A percentile compares a stretch with the other conserved stretches of the same genome.
phyloP scores from a whole-genome alignment of 2,113 vertebrate genomes.

The Saiga tatarica region DNA sequence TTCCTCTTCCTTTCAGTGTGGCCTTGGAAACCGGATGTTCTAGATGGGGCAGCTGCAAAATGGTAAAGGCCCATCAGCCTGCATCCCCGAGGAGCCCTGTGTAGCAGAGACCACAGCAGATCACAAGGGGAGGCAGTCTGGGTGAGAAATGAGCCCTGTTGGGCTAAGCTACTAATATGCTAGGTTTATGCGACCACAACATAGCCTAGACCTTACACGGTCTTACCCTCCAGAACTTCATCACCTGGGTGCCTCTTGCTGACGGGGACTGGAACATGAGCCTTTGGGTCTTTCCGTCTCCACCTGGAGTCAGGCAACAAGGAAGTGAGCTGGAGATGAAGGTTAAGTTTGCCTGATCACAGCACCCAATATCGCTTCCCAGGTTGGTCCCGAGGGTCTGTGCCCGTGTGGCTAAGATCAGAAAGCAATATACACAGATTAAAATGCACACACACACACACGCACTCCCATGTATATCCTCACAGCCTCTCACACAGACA shows the following conservation, averaged over 20 bases:
- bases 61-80: background rate
- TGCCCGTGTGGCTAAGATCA: accelerated
- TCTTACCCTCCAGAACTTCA: background rate
- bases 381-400: too few species aligned
- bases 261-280: accelerated
- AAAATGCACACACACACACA: background rate
- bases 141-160: background rate
- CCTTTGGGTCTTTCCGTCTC: accelerated
- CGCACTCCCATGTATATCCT: background rate
- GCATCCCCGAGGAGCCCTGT: background rate
- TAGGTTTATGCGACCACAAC: background rate
- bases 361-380: background rate
- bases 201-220: accelerated
- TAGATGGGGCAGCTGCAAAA: background rate
- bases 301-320: background rate
- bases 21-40: background rate
- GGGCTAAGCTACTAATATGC: background rate
- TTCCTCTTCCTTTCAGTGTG: background rate
- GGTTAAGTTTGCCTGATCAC: too few species aligned
- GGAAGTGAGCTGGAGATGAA: background rate
- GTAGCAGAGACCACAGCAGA: background rate
- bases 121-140: accelerated
- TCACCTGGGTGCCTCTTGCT: accelerated
- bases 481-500: background rate
- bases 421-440: background rate